These are phyloP conservation scores for Asobara japonica DNA, from an alignment of 1,140 invertebrate genomes.

Conservation along the genomic window DNA sequence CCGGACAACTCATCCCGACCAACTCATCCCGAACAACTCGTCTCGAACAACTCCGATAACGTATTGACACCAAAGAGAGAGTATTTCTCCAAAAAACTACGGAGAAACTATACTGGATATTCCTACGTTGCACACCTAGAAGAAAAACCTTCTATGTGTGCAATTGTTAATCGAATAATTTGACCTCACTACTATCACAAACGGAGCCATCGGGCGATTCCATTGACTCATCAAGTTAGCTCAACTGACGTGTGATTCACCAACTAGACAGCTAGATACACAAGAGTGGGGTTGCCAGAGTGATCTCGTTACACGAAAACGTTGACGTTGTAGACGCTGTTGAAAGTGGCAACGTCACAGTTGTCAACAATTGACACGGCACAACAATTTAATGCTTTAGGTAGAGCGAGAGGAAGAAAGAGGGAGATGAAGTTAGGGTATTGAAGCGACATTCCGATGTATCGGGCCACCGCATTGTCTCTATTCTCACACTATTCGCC, in stretches of 20 bases:
- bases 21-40: no score
- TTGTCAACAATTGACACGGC: conserved; percentile 8
- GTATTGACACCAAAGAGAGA: no score
- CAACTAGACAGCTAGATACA: not conserved
- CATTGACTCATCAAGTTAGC: not conserved
- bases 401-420: not conserved
- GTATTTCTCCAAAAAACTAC: no score
- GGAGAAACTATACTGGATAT: no score
- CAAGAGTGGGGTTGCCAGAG: not conserved
- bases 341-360: conserved; percentile 11
- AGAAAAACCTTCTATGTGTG: not conserved
- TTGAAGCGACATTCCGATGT: not conserved
- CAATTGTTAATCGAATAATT: not conserved
- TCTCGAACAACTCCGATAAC: no score
- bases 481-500: not conserved
- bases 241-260: not conserved
- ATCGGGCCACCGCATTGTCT: not conserved
- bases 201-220: not conserved
- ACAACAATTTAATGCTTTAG: conserved; percentile 3
- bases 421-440: not conserved
- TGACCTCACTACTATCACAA: not conserved
- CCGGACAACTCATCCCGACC: no score
- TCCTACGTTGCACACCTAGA: no score
- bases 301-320: not conserved
- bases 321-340: not conserved